phyloP scores from a whole-genome alignment of 2,797 vertebrate genomes.

The Columba guinea region DNA sequence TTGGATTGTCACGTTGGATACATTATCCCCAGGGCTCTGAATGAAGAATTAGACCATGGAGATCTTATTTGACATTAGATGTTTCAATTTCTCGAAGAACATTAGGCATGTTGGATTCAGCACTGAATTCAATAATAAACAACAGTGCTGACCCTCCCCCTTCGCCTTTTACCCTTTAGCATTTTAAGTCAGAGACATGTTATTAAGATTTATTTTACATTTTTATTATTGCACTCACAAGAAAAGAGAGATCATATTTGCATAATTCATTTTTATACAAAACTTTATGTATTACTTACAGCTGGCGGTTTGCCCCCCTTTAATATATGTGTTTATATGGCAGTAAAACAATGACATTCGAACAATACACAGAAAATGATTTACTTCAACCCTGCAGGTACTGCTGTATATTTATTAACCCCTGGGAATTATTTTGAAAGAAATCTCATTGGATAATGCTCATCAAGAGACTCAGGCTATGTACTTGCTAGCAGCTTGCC shows the following conservation, averaged over 20 bases:
- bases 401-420: constrained; percentile 50
- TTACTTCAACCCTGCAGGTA: constrained; percentile 43
- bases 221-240: constrained; percentile 62
- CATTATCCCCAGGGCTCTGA: constrained; percentile 66
- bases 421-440: constrained; percentile 27
- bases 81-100: constrained; percentile 72
- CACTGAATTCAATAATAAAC: constrained; percentile 29
- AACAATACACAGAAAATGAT: constrained; percentile 43
- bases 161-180: constrained; percentile 31
- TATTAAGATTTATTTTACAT: constrained; percentile 74
- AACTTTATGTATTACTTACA: constrained; percentile 43
- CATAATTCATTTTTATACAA: constrained; percentile 66
- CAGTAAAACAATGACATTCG: constrained; percentile 62
- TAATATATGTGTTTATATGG: constrained; percentile 53
- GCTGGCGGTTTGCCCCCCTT: constrained; percentile 10
- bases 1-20: constrained; percentile 60
- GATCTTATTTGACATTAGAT: constrained; percentile 73
- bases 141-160: neutral
- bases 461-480: neutral
- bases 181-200: constrained; percentile 51
- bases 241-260: constrained; percentile 54
- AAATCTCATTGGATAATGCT: constrained; percentile 42
- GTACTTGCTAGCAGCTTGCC: neutral
- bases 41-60: constrained; percentile 70
- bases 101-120: constrained; percentile 54